Conservation (phyloP, 23 tunicate genomes). For the Styela clava region DNA sequence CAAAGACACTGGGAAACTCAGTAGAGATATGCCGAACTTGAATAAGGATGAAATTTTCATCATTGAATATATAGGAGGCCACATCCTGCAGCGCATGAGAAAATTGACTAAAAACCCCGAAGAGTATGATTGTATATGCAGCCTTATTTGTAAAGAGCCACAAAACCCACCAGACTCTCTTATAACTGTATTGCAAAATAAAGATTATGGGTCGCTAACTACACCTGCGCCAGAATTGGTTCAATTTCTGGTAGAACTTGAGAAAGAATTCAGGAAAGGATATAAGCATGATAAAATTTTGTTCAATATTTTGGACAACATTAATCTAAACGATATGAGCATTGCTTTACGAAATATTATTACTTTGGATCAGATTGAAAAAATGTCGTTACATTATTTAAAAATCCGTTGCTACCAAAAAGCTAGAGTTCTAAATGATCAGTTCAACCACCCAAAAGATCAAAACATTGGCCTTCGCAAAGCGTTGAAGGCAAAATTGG, state of each 20-base stretch:
- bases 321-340: neutral
- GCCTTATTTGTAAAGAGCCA: too few species aligned
- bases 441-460: neutral
- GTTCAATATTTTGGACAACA: neutral
- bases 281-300: neutral
- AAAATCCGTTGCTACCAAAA: conserved; percentile 4
- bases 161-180: too few species aligned
- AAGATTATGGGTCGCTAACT: too few species aligned
- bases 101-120: neutral
- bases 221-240: too few species aligned
- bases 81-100: neutral
- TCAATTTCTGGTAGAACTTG: neutral
- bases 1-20: too few species aligned
- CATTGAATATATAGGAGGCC: neutral
- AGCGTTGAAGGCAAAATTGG: too few species aligned
- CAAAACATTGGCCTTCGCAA: conserved; percentile 3
- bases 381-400: too few species aligned
- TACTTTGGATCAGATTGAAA: neutral
- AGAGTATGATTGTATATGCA: neutral
- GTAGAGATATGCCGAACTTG: too few species aligned
- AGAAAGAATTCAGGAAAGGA: neutral
- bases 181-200: too few species aligned
- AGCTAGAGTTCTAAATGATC: neutral
- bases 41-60: neutral
- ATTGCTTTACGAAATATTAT: neutral